Percentiles rank a stretch among this genome's conserved stretches.
phyloP scores from a whole-genome alignment of 2,797 vertebrate species.

The Acrocephalus scirpaceus region DNA sequence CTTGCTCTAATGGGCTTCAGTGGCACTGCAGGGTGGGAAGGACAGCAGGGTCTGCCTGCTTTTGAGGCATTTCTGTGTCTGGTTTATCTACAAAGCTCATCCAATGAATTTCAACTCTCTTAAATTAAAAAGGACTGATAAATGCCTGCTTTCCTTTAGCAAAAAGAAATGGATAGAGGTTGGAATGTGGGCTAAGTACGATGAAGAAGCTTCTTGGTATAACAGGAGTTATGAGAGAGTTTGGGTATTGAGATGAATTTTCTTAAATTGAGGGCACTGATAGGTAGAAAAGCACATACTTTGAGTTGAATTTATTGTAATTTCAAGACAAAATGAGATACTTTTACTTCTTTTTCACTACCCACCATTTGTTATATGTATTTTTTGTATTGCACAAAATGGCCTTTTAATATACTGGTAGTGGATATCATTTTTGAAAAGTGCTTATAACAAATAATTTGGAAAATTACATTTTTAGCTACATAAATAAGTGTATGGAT shows the following conservation, averaged over 20 bases:
- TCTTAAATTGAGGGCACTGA: neutral
- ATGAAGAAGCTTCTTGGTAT: neutral
- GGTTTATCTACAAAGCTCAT: neutral
- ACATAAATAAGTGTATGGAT: neutral
- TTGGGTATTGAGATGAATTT: neutral
- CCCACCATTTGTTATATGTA: neutral
- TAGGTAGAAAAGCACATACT: neutral
- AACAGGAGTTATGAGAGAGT: neutral
- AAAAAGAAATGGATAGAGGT: neutral
- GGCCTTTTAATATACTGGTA: neutral
- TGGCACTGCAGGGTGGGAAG: neutral
- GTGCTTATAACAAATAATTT: neutral
- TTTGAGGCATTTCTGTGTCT: neutral
- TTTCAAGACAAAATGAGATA: neutral
- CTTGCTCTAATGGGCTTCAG: neutral
- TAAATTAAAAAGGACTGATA: neutral
- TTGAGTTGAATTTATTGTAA: neutral
- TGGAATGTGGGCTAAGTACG: neutral
- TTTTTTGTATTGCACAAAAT: neutral
- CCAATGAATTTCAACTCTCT: neutral
- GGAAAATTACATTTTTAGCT: slow-evolving; percentile 1
- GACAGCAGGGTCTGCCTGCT: neutral
- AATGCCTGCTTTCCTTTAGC: neutral
- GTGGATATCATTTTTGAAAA: neutral
- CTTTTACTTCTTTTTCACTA: neutral